phyloP scores from a whole-genome alignment of 1,140 invertebrate genomes.

The Drosophila saltans region DNA sequence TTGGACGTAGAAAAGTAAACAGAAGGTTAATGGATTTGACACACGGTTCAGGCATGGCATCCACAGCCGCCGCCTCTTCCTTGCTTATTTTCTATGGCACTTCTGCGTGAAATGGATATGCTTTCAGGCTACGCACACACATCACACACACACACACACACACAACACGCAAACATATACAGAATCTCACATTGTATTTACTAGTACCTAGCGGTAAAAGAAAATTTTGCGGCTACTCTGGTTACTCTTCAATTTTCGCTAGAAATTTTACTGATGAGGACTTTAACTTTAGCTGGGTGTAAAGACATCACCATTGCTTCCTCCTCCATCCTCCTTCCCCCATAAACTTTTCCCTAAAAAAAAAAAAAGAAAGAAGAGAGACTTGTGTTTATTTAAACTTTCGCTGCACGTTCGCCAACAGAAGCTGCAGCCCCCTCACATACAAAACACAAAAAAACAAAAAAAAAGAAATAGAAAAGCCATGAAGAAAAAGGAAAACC shows the following conservation, averaged over 20 bases:
- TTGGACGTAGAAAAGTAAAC: slow-evolving; percentile 82
- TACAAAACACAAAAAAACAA: background rate
- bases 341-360: background rate
- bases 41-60: slow-evolving; percentile 63
- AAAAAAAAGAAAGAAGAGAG: background rate
- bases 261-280: slow-evolving; percentile 32
- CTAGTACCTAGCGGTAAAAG: slow-evolving; percentile 34
- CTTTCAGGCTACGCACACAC: slow-evolving; percentile 73
- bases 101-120: slow-evolving; percentile 80
- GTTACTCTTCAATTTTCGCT: slow-evolving; percentile 12
- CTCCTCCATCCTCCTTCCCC: no score
- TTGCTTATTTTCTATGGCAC: slow-evolving; percentile 43
- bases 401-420: slow-evolving; percentile 68
- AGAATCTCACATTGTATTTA: no score
- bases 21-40: slow-evolving; percentile 83
- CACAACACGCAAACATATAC: slow-evolving; percentile 8
- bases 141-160: slow-evolving; percentile 8
- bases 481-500: slow-evolving; percentile 17
- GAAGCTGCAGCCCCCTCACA: slow-evolving; percentile 38
- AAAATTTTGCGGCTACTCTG: slow-evolving; percentile 7
- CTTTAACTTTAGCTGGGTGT: slow-evolving; percentile 15
- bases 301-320: background rate
- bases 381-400: slow-evolving; percentile 75
- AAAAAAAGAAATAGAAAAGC: slow-evolving; percentile 26
- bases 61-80: background rate